Evolutionary conservation across 2,797 vertebrate species (phyloP), one percentile per base, ranked within the genome.

Genomic region (Chaenodraco wilsoni): DNA sequence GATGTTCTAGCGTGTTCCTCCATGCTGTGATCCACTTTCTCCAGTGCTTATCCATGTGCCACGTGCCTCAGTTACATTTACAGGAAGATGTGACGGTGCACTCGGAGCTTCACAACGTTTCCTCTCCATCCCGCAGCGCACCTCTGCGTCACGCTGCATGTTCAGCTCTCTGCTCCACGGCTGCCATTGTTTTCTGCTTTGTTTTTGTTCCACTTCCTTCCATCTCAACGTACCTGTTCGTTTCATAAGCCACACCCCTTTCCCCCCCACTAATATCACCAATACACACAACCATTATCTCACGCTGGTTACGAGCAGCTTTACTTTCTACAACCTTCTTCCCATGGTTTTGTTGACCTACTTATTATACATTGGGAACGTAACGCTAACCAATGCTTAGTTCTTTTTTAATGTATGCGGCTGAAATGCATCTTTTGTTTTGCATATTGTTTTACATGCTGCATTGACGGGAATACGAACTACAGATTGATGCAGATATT

Each of bases 71-170:
- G n/a, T 57, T 19, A 16, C 56, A 64, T 31, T 33, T 31, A n/a
- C 40, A 33, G 61, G 43, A 73, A 51, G 65, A 66, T 66, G 67
- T 77, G 69, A 72, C 56, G 41, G 63, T 82, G 84, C 84, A 83
- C 77, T 82, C 79, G 55, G 65, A 78, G 74, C 54, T 11, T 88
- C 80, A 83, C 69, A 71, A 81, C 89, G 85, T 90, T 91, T 87
- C 44, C 73, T 72, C 51, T 84, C 74, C 87, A 84, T 87, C 71
- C 74, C 56, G 64, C 83, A 63, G 69, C 70, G 65, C 84, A 82
- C 73, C 89, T 83, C 11, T 79, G 76, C 84, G 83, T 78, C 44
- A 57, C 65, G 66, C 67, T 74, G 59, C 79, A 76, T 16, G 67
- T 41, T 52, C 48, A 71, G 70, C 65, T 64, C 52, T 74, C 44